A percentile compares a stretch with the other conserved stretches of the same genome.
Evolutionary conservation across 2,797 vertebrate species (phyloP).

Genomic region (Eulemur mongoz): DNA sequence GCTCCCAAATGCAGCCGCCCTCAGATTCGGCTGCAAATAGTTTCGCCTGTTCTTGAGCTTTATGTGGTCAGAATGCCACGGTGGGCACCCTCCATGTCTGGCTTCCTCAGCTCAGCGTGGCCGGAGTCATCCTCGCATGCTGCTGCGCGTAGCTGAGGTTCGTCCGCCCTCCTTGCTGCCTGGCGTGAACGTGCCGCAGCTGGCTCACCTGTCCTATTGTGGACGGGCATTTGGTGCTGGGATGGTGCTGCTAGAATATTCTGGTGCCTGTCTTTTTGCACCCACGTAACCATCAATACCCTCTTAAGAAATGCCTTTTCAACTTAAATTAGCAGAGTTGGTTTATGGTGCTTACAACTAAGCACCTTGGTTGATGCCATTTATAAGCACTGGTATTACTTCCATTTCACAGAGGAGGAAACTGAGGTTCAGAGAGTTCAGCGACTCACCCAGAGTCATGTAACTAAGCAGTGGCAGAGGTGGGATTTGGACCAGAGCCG

Average conservation of each 20-base stretch:
- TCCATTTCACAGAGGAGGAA: not conserved
- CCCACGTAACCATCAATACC: not conserved
- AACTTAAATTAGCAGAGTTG: not conserved
- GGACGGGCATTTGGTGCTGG: not conserved
- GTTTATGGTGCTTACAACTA: not conserved
- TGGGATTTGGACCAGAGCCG: not conserved
- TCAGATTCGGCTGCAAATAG: not conserved
- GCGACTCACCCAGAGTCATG: not conserved
- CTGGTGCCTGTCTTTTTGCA: not conserved
- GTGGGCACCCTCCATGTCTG: rapidly evolving
- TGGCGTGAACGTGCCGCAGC: rapidly evolving
- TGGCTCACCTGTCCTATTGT: rapidly evolving
- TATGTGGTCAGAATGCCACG: rapidly evolving
- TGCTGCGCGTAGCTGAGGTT: rapidly evolving
- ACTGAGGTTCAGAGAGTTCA: not conserved
- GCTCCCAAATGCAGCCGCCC: rapidly evolving
- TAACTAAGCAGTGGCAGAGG: not conserved
- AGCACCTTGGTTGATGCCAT: not conserved
- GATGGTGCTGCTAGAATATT: not conserved
- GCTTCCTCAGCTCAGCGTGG: rapidly evolving
- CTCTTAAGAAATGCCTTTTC: not conserved
- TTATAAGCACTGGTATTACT: not conserved
- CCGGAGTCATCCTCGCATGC: not conserved
- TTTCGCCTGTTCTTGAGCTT: not conserved
- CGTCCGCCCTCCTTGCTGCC: not conserved